Evolutionary conservation across 2,797 vertebrate species (phyloP), one percentile per base, ranked within the genome.

Genomic region (Zalophus californianus): DNA sequence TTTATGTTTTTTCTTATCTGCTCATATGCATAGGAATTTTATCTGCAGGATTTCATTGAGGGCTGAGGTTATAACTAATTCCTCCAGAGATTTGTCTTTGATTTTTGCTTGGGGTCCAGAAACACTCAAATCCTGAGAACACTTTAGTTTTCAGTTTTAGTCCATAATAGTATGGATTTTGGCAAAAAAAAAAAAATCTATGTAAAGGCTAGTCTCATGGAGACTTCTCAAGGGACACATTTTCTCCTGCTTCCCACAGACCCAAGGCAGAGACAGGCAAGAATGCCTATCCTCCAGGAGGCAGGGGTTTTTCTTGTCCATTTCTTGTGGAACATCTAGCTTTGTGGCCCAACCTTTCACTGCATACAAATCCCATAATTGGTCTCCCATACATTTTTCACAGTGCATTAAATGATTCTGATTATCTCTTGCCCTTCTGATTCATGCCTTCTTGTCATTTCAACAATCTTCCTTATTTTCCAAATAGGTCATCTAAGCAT

Each of bases 71-170:
- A 58, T 73, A 82, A 52, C 64, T 23, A 95, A 64, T 70, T 58
- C 38, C n/a, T 92, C 18, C 54, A 48, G 32, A 89, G 35, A 83
- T 41, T 60, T 56, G 29, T 11, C 16, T 78, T 97, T 84, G 25
- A 60, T 90, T 83, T 83, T 90, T 89, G 12, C 29, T 58, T 72
- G 44, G 23, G 13, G 5, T 5, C 21, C 70, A 50, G 18, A 16
- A 75, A 93, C 1, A 91, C 13, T 13, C 29, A 64, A 86, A 88
- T 13, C 9, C 62, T 41, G 7, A 86, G n/a, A 90, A 3, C 32
- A 56, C n/a, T n/a, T 94, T 72, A 35, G 13, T 79, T 68, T 91
- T 72, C 2, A 70, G 27, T 77, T 95, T 95, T 23, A 96, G 29
- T 66, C 21, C 11, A 66, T 73, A 73, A 62, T 44, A 79, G 38